Conservation (phyloP, 1,140 invertebrate genomes). For the Ladona fulva region DNA sequence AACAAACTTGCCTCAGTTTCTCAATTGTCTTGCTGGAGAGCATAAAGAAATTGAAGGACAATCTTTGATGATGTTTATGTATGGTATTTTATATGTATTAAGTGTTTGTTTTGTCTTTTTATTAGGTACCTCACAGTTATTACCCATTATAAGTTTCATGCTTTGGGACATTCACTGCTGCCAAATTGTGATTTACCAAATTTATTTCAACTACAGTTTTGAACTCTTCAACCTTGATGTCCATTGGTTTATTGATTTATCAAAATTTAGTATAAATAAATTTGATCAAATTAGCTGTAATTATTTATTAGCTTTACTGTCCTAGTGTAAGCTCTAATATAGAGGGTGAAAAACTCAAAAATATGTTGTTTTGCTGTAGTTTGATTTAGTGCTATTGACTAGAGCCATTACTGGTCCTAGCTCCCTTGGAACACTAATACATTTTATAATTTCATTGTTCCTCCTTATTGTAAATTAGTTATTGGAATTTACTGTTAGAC, state of each 20-base stretch:
- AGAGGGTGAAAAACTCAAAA: background rate
- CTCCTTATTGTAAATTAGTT: background rate
- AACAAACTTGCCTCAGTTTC: conserved; percentile 12
- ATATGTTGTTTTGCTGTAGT: background rate
- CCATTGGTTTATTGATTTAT: background rate
- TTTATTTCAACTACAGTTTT: background rate
- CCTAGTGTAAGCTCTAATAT: conserved; percentile 6
- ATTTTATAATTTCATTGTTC: background rate
- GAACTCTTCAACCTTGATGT: background rate
- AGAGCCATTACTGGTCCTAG: conserved; percentile 3
- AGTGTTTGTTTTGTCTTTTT: conserved; percentile 24
- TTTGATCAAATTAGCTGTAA: conserved; percentile 14
- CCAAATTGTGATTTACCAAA: conserved; percentile 19
- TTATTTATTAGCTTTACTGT: conserved; percentile 3
- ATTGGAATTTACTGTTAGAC: background rate
- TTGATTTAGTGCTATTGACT: background rate
- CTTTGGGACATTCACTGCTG: conserved; percentile 26
- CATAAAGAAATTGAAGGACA: conserved; percentile 14
- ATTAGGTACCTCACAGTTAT: conserved; percentile 22
- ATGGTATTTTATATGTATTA: conserved; percentile 17
- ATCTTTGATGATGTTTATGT: conserved; percentile 14
- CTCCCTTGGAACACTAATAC: conserved; percentile 4
- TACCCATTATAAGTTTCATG: conserved; percentile 21
- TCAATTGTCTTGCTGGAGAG: conserved; percentile 16
- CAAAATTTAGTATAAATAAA: conserved; percentile 10